These are phyloP conservation scores for Chaetops frenatus DNA, from an alignment of 2,113 vertebrate genomes.

Conservation along the genomic window DNA sequence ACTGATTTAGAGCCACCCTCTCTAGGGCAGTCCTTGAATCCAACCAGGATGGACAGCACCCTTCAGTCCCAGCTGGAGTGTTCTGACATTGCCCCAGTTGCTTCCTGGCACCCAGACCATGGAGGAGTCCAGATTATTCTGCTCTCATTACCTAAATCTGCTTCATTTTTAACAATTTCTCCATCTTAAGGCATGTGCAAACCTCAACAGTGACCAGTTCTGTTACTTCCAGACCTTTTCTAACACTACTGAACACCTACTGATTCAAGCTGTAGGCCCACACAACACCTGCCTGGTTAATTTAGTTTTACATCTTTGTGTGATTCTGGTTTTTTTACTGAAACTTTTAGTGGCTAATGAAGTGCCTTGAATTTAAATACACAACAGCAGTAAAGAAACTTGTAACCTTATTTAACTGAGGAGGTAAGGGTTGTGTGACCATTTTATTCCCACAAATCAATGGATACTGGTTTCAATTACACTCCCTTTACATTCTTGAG, in stretches of 20 bases:
- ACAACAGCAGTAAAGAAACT: background rate
- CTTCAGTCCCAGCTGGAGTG: background rate
- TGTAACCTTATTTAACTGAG: background rate
- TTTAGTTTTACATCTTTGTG: background rate
- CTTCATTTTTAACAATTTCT: background rate
- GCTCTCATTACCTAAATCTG: background rate
- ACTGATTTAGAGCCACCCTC: background rate
- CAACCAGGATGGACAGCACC: background rate
- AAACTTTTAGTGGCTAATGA: background rate
- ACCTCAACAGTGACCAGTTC: background rate
- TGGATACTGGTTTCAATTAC: background rate
- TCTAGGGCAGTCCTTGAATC: background rate
- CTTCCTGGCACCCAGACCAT: background rate
- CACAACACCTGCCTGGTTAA: background rate
- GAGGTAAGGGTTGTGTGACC: background rate
- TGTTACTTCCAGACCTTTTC: background rate
- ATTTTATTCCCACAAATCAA: background rate
- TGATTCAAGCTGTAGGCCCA: background rate
- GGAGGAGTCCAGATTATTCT: background rate
- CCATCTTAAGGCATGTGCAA: background rate
- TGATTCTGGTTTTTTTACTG: background rate
- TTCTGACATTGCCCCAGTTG: background rate
- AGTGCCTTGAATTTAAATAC: background rate
- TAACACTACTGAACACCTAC: background rate
- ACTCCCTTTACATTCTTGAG: background rate